Evolutionary conservation across 2,888 invertebrate species (phyloP).

Genomic region (Oscheius sp.): DNA sequence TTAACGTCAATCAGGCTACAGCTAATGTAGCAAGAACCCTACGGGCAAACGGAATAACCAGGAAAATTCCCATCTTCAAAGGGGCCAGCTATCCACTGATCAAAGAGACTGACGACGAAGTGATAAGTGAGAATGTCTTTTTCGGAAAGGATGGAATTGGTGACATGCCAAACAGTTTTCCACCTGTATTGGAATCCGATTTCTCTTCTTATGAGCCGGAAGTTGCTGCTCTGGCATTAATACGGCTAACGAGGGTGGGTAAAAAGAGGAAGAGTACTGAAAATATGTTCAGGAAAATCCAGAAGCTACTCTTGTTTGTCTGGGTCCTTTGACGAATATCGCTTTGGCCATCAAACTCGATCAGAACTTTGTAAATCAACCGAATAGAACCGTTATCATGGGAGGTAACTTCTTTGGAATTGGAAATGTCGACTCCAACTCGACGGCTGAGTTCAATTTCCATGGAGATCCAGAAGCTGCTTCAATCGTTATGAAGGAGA

Average conservation of each 20-base stretch:
- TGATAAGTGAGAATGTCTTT: conserved; percentile 49
- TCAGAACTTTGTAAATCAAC: conserved; percentile 68
- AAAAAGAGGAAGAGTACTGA: neutral
- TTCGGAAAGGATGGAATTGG: conserved; percentile 64
- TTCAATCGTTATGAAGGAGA: conserved; percentile 78
- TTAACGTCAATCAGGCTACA: conserved; percentile 58
- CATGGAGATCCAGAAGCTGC: conserved; percentile 82
- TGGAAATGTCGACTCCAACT: conserved; percentile 70
- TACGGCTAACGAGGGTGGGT: conserved; percentile 37
- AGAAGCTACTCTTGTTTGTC: conserved; percentile 41
- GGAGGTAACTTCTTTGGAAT: conserved; percentile 68
- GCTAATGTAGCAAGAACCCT: conserved; percentile 62
- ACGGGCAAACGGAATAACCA: conserved; percentile 44
- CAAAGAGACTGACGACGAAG: conserved; percentile 37
- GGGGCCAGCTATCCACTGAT: conserved; percentile 64
- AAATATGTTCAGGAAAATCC: conserved; percentile 18
- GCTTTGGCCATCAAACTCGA: conserved; percentile 72
- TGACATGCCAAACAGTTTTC: conserved; percentile 48
- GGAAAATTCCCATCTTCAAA: conserved; percentile 64
- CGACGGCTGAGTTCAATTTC: conserved; percentile 82
- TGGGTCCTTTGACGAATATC: conserved; percentile 73
- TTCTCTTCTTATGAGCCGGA: conserved; percentile 40
- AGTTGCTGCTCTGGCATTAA: conserved; percentile 61
- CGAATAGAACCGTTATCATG: conserved; percentile 60
- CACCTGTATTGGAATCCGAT: conserved; percentile 49